Conservation (phyloP, 2,113 vertebrate species). For the Lonchura striata region DNA sequence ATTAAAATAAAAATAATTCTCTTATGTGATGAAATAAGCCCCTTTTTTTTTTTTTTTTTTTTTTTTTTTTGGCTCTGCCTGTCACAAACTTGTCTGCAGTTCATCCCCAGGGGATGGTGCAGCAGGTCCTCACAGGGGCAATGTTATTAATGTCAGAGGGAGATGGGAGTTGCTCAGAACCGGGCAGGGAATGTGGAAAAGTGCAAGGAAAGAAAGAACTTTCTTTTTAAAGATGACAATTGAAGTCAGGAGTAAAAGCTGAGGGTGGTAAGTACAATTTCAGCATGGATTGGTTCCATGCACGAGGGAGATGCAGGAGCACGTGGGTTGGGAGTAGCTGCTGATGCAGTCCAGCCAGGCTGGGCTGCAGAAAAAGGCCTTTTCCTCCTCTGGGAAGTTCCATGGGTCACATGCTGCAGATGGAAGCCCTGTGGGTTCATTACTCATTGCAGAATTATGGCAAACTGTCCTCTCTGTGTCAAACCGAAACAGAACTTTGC, state of each 20-base stretch:
- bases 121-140: neutral
- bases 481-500: neutral
- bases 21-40: neutral
- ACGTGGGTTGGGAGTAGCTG: neutral
- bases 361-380: neutral
- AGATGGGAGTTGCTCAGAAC: neutral
- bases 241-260: neutral
- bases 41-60: neutral
- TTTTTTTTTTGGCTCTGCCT: neutral
- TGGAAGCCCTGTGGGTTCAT: neutral
- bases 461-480: neutral
- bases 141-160: neutral
- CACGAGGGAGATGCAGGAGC: neutral
- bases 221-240: neutral
- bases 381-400: neutral
- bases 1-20: neutral
- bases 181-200: neutral
- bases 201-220: neutral
- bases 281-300: neutral
- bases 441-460: neutral
- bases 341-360: neutral
- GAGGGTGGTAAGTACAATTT: neutral
- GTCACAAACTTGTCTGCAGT: neutral
- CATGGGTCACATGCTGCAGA: neutral
- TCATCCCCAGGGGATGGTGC: neutral